Percentiles rank a stretch among this genome's conserved stretches.
phyloP scores from a whole-genome alignment of 2,888 invertebrate genomes.

The Hemithea aestivaria region DNA sequence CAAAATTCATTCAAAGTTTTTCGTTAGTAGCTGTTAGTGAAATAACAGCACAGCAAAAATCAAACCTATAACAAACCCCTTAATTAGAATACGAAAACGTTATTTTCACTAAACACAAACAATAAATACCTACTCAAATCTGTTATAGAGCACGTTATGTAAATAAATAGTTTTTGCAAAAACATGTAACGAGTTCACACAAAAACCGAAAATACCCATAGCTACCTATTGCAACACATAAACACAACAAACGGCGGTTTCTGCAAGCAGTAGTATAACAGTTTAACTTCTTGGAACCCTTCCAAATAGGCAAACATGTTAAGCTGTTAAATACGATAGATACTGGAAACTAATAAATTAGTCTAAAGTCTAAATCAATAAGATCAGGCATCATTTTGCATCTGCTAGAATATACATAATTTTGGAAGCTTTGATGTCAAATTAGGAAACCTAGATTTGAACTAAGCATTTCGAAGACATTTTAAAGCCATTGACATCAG shows the following conservation, averaged over 20 bases:
- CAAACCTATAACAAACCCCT: slow-evolving; percentile 32
- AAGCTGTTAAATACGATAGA: slow-evolving; percentile 18
- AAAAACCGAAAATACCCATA: slow-evolving; percentile 36
- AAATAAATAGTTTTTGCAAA: slow-evolving; percentile 27
- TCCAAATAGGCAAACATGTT: slow-evolving; percentile 30
- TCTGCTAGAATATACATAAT: too few species aligned
- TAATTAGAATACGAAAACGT: slow-evolving; percentile 22
- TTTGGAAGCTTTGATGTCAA: too few species aligned
- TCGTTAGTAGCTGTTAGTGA: slow-evolving; percentile 78
- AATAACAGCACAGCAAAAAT: slow-evolving; percentile 66
- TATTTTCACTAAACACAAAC: slow-evolving; percentile 17
- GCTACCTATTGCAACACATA: slow-evolving; percentile 26
- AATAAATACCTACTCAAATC: slow-evolving; percentile 19
- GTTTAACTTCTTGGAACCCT: slow-evolving; percentile 34
- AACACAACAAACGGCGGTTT: slow-evolving; percentile 33
- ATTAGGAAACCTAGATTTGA: too few species aligned
- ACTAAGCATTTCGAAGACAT: too few species aligned
- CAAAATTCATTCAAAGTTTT: slow-evolving; percentile 65
- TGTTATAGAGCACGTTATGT: too few species aligned
- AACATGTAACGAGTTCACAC: slow-evolving; percentile 29
- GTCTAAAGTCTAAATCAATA: slow-evolving; percentile 6
- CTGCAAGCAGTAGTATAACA: slow-evolving; percentile 25
- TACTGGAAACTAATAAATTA: slow-evolving; percentile 19
- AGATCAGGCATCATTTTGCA: too few species aligned
- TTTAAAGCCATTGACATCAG: too few species aligned